These are phyloP conservation scores for Crocodylus rhombifer DNA, from an alignment of 2,797 vertebrate species.

Conservation along the genomic window DNA sequence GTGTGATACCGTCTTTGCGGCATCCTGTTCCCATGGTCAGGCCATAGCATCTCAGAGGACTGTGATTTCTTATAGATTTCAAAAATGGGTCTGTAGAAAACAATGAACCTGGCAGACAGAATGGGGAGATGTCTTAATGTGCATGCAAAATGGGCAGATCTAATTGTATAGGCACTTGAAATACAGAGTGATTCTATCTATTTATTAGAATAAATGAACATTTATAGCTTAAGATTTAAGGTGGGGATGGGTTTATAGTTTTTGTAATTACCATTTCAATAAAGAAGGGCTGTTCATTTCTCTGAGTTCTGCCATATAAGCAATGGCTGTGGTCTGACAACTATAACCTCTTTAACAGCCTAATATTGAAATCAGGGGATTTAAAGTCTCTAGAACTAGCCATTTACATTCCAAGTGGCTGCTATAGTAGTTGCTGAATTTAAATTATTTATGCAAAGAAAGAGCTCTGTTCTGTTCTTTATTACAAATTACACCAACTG, in stretches of 20 bases:
- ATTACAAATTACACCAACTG: constrained; percentile 37
- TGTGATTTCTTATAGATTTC: rapidly evolving
- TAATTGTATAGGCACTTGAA: not conserved
- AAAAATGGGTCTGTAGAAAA: not conserved
- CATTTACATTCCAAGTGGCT: constrained; percentile 75
- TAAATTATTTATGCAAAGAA: constrained; percentile 80
- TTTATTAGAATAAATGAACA: constrained; percentile 43
- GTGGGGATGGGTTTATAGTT: not conserved
- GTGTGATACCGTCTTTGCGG: not conserved
- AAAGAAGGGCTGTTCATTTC: constrained; percentile 46
- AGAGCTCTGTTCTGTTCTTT: constrained; percentile 59
- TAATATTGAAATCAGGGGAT: constrained; percentile 69
- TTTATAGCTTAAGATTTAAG: constrained; percentile 19
- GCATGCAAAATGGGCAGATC: not conserved
- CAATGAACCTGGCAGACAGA: not conserved
- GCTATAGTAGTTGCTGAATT: constrained; percentile 58
- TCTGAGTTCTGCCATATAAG: constrained; percentile 20
- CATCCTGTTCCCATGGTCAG: not conserved
- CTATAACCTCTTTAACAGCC: constrained; percentile 31
- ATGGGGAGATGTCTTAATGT: rapidly evolving
- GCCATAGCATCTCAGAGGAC: not conserved
- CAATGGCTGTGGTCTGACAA: constrained; percentile 28
- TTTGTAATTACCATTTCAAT: constrained; percentile 49
- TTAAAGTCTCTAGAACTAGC: constrained; percentile 60
- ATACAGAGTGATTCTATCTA: not conserved